These are phyloP conservation scores for Eubucco bourcierii DNA, from an alignment of 2,113 vertebrate species.

Conservation along the genomic window DNA sequence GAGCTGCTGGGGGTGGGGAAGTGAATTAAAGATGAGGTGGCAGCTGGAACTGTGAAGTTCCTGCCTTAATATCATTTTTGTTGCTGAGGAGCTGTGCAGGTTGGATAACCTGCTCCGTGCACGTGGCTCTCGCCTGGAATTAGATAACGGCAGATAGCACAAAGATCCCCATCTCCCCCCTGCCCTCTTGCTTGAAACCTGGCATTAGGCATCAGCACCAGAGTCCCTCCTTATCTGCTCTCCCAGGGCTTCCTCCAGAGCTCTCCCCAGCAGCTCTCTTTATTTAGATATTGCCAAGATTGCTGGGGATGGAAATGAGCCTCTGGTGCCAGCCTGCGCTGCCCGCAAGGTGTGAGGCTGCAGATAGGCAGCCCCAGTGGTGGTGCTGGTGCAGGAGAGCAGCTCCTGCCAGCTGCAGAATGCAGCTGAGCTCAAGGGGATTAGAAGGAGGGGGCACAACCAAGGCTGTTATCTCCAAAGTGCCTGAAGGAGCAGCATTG, in stretches of 20 bases:
- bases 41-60: slow-evolving; percentile 29
- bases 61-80: background rate
- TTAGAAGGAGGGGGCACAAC: background rate
- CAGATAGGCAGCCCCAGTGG: background rate
- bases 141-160: slow-evolving; percentile 39
- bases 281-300: background rate
- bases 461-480: background rate
- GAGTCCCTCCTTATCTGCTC: background rate
- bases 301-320: background rate
- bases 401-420: background rate
- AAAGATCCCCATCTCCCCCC: slow-evolving; percentile 4
- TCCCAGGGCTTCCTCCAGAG: background rate
- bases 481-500: fast-evolving
- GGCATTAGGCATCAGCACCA: background rate
- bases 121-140: slow-evolving; percentile 43
- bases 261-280: background rate
- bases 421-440: background rate
- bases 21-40: slow-evolving; percentile 30
- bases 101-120: background rate
- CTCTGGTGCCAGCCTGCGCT: background rate
- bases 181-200: background rate
- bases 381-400: background rate
- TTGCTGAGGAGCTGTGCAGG: background rate
- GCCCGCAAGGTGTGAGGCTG: background rate
- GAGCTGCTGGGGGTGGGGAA: background rate